Conservation (phyloP, 2,888 invertebrate genomes). For the Hoplodrina ambigua region DNA sequence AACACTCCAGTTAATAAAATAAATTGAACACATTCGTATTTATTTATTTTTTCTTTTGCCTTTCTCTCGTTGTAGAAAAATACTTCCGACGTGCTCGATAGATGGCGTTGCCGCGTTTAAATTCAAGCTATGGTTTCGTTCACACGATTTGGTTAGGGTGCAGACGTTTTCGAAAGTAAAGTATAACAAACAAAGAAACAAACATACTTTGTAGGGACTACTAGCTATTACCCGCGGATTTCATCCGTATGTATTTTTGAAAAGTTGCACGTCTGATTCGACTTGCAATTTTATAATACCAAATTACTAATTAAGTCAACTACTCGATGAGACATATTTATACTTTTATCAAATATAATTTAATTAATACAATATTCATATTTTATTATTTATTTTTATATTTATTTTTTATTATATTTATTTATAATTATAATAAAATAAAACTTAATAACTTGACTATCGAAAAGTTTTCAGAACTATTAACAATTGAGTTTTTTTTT, state of each 20-base stretch:
- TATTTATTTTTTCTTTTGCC: neutral
- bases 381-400: too few relatives aligned
- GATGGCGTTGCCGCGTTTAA: constrained; percentile 38
- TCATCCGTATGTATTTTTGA: constrained; percentile 20
- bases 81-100: constrained; percentile 8
- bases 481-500: too few relatives aligned
- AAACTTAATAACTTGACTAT: too few relatives aligned
- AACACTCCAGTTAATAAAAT: too few relatives aligned
- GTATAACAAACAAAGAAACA: constrained; percentile 1
- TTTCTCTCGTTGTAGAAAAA: neutral
- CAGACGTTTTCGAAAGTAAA: accelerated
- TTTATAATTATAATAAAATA: too few relatives aligned
- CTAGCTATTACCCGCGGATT: constrained; percentile 32
- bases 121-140: constrained; percentile 36
- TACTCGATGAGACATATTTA: too few relatives aligned
- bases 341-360: too few relatives aligned
- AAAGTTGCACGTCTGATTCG: neutral
- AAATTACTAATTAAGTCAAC: too few relatives aligned
- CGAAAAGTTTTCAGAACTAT: too few relatives aligned
- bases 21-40: too few relatives aligned
- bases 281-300: neutral
- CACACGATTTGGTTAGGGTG: neutral
- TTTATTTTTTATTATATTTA: too few relatives aligned
- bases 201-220: constrained; percentile 8
- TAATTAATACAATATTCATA: too few relatives aligned